These are phyloP conservation scores for Cheilosia grossa DNA, from an alignment of 2,888 invertebrate species.

Conservation along the genomic window DNA sequence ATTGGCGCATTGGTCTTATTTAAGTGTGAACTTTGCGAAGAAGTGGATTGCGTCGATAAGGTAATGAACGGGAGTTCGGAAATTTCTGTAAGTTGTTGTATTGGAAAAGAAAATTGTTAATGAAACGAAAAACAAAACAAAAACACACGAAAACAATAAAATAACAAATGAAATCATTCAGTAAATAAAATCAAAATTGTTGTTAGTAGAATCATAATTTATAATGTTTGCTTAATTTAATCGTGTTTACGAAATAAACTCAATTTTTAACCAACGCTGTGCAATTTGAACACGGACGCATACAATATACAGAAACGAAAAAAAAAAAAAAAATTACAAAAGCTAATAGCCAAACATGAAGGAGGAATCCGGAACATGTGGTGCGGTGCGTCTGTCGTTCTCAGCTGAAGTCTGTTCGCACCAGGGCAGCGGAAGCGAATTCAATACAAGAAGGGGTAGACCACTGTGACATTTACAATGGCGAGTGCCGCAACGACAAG, in stretches of 20 bases:
- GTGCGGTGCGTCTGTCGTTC: no score
- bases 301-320: slow-evolving; percentile 21
- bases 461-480: no score
- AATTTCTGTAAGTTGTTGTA: slow-evolving; percentile 78
- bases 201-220: slow-evolving; percentile 25
- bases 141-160: slow-evolving; percentile 19
- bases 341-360: no score
- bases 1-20: slow-evolving; percentile 79
- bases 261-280: slow-evolving; percentile 56
- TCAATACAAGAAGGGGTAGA: no score
- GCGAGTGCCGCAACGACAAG: no score
- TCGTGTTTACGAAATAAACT: slow-evolving; percentile 55
- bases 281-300: slow-evolving; percentile 74
- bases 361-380: no score
- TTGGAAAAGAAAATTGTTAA: slow-evolving; percentile 72
- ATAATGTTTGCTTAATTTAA: slow-evolving; percentile 25
- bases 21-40: slow-evolving; percentile 80
- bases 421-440: no score
- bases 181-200: slow-evolving; percentile 21
- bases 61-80: slow-evolving; percentile 81
- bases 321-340: slow-evolving; percentile 20
- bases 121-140: slow-evolving; percentile 60
- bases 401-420: no score
- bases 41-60: slow-evolving; percentile 78
- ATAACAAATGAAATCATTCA: slow-evolving; percentile 12